Percentiles rank a stretch among this genome's conserved stretches.
phyloP scores from a whole-genome alignment of 2,888 invertebrate species.

The Argyra leucocephala region DNA sequence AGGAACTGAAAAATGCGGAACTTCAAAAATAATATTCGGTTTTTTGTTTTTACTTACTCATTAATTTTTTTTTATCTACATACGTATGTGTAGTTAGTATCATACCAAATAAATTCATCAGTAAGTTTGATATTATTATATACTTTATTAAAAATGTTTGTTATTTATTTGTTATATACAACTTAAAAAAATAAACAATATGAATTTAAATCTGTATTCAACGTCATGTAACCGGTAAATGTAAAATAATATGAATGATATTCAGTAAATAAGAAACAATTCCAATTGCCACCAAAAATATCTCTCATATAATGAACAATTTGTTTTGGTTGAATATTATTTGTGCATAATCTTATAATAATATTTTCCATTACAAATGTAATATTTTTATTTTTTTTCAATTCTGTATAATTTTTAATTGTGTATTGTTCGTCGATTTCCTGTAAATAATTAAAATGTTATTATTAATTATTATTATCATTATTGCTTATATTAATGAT shows the following conservation, averaged over 20 bases:
- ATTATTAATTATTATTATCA: background rate
- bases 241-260: constrained; percentile 8
- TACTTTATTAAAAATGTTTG: no score
- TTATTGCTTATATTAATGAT: background rate
- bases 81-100: no score
- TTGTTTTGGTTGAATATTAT: background rate
- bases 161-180: background rate
- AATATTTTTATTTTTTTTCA: background rate
- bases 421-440: background rate
- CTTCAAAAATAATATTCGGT: no score
- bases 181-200: constrained; percentile 7
- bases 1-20: no score
- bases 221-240: constrained; percentile 5
- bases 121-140: no score
- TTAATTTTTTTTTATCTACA: no score
- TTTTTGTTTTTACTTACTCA: no score
- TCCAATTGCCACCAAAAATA: constrained; percentile 10
- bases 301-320: background rate
- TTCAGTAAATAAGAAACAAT: constrained; percentile 9
- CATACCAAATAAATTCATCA: no score
- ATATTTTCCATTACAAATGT: constrained; percentile 1
- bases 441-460: background rate
- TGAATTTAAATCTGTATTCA: background rate
- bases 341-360: constrained; percentile 1
- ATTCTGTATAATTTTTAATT: constrained; percentile 7